These are phyloP conservation scores for Podargus strigoides DNA, from an alignment of 2,797 vertebrate species.

Conservation along the genomic window DNA sequence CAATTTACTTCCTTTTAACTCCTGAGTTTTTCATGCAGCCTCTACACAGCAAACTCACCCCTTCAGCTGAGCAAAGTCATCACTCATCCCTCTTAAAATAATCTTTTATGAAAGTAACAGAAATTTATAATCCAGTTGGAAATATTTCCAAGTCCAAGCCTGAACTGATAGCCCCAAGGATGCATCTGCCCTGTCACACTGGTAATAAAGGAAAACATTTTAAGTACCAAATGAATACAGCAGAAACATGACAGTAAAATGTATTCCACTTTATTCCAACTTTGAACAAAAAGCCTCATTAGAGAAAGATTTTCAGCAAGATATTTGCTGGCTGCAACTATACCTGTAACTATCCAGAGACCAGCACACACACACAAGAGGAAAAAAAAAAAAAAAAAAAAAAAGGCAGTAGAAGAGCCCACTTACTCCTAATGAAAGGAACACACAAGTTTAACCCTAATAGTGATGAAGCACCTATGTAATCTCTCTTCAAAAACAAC, in stretches of 20 bases:
- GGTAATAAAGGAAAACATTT: not conserved
- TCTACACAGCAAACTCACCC: not conserved
- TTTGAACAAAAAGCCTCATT: not conserved
- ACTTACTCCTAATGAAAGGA: not conserved
- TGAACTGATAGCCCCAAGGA: not conserved
- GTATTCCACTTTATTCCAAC: not conserved
- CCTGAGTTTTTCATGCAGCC: not conserved
- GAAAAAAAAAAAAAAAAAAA: too few relatives aligned
- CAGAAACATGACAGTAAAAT: not conserved
- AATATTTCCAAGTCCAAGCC: not conserved
- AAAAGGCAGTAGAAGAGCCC: not conserved
- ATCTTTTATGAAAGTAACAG: not conserved
- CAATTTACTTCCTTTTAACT: not conserved
- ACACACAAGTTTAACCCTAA: not conserved
- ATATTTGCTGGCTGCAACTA: not conserved
- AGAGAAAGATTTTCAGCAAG: not conserved
- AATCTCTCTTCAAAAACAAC: not conserved
- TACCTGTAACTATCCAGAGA: not conserved
- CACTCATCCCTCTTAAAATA: not conserved
- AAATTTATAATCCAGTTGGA: not conserved
- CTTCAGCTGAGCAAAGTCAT: not conserved
- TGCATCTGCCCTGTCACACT: not conserved
- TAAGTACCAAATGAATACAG: not conserved
- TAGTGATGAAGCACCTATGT: not conserved
- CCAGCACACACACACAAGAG: not conserved